Percentiles rank a stretch among this genome's conserved stretches.
Conservation (phyloP, 2,797 vertebrate species). For the Australoheros facetus region DNA sequence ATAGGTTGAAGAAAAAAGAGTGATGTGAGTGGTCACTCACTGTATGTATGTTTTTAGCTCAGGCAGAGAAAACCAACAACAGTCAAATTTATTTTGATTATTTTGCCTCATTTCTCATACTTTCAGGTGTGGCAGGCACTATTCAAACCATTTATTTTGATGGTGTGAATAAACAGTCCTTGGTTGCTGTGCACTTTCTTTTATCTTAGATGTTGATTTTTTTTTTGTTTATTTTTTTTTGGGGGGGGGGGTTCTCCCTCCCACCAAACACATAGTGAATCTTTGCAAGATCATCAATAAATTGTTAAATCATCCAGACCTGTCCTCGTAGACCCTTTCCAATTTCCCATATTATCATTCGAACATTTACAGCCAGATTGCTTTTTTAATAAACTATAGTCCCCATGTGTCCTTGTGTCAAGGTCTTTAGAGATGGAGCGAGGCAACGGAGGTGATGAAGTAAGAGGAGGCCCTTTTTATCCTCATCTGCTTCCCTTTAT, state of each 20-base stretch:
- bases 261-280: conserved; percentile 9
- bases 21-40: conserved; percentile 28
- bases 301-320: conserved; percentile 27
- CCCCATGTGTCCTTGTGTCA: conserved; percentile 40
- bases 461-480: conserved; percentile 23
- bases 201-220: conserved; percentile 42
- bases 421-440: conserved; percentile 38
- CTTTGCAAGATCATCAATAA: conserved; percentile 33
- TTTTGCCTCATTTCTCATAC: conserved; percentile 16
- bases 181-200: not conserved
- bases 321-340: not conserved
- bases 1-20: conserved; percentile 15
- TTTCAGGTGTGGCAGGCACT: not conserved
- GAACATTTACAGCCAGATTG: conserved; percentile 39
- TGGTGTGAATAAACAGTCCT: conserved; percentile 26
- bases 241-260: not conserved
- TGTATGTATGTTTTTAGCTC: conserved; percentile 34
- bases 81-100: conserved; percentile 28
- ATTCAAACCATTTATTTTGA: not conserved
- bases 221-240: conserved; percentile 17
- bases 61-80: not conserved
- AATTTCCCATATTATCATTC: conserved; percentile 40
- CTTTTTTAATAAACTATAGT: conserved; percentile 32
- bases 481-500: conserved; percentile 30
- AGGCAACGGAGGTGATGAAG: not conserved